Base-by-base conservation (phyloP, 2,113 vertebrate species). In the Numida meleagris region DNA sequence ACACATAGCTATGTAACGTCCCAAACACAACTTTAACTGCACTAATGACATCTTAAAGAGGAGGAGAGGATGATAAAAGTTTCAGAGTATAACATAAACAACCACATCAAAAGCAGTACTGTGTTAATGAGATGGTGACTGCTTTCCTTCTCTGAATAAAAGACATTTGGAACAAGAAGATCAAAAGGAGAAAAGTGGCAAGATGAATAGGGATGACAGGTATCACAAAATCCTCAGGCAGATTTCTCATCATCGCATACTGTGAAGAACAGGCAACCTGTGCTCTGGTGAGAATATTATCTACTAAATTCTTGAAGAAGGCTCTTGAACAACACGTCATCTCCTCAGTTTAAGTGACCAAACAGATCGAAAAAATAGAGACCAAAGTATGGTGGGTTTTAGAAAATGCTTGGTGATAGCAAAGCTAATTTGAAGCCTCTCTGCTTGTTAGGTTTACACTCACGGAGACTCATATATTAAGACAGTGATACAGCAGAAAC, bases 1-100 rank as follows among this genome's bases (percentile, higher is more conserved):
- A 88, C 83, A 76, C 62, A 90, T 19, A 94, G 20, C 86, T 89
- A 59, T 68, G 53, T 80, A n/a, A 77, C 71, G 92, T 88, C 45
- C 76, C 48, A 84, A 48, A 90, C 82, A 84, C 55, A 90, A 84
- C 42, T 82, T 59, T 46, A 95, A 94, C 45, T 89, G 87, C 53
- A 76, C 45, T 82, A n/a, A n/a, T n/a, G 55, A 71, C 70, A 58
- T 84, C 68, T 88, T 82, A 80, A 93, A 73, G 23, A 94, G 68
- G n/a, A 72, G 57, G 57, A 90, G 46, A 91, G 16, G 42, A 88
- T 83, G 27, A 91, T 46, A 71, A 95, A 87, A 88, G 46, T 76
- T 88, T 80, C 65, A 48, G 75, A 42, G 33, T 71, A 66, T 15
- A 93, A 83, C 33, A 91, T 73, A 94, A 96, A 89, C 82, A 94